Evolutionary conservation across 2,797 vertebrate genomes (phyloP), one percentile per base, ranked within the genome.

Genomic region (Cuniculus paca): DNA sequence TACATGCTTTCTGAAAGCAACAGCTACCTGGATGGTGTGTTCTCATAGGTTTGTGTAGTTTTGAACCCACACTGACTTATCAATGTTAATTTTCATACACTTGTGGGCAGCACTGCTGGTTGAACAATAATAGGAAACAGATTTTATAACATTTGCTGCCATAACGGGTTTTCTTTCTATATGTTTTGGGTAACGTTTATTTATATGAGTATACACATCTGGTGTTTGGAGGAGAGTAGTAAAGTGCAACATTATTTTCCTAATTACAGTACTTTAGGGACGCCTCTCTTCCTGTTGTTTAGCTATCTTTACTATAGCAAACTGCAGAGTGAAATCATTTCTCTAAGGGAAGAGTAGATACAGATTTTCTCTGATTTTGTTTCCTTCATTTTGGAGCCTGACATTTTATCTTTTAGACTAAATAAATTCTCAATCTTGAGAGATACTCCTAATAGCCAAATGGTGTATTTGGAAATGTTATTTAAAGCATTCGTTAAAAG

Each of bases 401-500:
- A 88, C 90, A 97, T 95, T 94, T 96, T 50, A 75, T 93, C 84
- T 89, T 88, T 85, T 39, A 91, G 61, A 70, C 79, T 89, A 94
- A 82, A 36, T 68, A 89, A 92, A 84, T 96, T 96, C 94, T 95
- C 82, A 89, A 58, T 85, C 72, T n/a, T 68, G 75, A 70, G 88
- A 95, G 91, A 95, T 91, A 93, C 28, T 92, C 52, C 14, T n/a
- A 42, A 89, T 88, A 94, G 17, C 86, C 75, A 95, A 88, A 86
- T 92, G 87, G 72, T 86, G 61, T 75, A 97, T 94, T 96, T 92
- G 34, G 82, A 97, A 92, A 95, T 85, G 92, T 84, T 96, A 96
- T 85, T 95, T 93, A 96, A 97, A 94, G 70, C 20, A 20, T 91
- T 77, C 81, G 61, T 90, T 84, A 42, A 77, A 79, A 90, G 17